phyloP scores from a whole-genome alignment of 2,888 invertebrate species.

The Perizoma affinitatum region DNA sequence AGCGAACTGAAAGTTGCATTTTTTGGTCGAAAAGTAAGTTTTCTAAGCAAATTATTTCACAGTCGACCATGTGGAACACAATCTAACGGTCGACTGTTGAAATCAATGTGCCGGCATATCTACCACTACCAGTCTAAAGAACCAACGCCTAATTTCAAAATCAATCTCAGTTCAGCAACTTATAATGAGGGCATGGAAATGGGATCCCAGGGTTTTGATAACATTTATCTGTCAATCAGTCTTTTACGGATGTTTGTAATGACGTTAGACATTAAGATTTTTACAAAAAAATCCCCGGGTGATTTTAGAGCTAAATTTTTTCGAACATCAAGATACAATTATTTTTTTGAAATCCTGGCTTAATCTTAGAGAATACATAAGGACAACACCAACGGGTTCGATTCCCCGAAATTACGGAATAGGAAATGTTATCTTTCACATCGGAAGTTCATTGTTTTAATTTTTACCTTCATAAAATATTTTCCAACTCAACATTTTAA shows the following conservation, averaged over 20 bases:
- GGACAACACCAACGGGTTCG: too few relatives aligned
- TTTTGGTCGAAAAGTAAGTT: conserved; percentile 60
- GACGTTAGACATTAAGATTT: too few relatives aligned
- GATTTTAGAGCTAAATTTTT: too few relatives aligned
- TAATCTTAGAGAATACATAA: background rate
- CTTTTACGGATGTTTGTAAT: conserved; percentile 3
- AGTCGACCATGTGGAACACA: conserved; percentile 65
- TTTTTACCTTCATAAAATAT: too few relatives aligned
- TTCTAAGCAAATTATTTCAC: conserved; percentile 51
- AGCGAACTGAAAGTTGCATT: conserved; percentile 69
- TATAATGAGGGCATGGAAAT: conserved; percentile 24
- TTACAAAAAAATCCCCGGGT: too few relatives aligned
- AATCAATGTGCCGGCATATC: conserved; percentile 34
- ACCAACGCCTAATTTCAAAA: conserved; percentile 27
- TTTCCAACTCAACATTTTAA: conserved; percentile 50
- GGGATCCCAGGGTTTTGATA: conserved; percentile 16
- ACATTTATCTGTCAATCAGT: conserved; percentile 16
- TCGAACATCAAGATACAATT: too few relatives aligned
- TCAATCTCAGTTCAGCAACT: conserved; percentile 15
- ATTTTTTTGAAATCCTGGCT: background rate
- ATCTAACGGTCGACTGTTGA: conserved; percentile 67
- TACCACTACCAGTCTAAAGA: conserved; percentile 10
- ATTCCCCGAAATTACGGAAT: too few relatives aligned
- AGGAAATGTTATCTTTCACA: too few relatives aligned
- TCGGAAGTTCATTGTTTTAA: too few relatives aligned